phyloP scores from a whole-genome alignment of 1,140 invertebrate species.

The Amphibalanus amphitrite region DNA sequence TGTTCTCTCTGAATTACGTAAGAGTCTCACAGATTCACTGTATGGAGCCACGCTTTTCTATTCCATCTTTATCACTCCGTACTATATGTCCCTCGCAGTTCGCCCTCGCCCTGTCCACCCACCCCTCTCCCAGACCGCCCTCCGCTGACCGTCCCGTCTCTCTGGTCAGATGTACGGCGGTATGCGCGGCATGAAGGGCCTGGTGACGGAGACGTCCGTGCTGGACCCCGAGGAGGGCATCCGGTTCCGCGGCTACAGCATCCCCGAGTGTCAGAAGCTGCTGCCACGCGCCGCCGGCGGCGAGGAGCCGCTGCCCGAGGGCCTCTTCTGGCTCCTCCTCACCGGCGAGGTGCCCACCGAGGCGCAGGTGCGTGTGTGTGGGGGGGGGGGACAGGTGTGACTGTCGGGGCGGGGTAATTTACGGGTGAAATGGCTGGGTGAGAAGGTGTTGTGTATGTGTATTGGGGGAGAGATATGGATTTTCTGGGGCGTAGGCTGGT shows the following conservation, averaged over 20 bases:
- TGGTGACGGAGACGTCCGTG: conserved; percentile 89
- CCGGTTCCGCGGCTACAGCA: conserved; percentile 83
- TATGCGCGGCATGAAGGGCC: conserved; percentile 87
- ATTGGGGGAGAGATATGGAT: too few relatives aligned
- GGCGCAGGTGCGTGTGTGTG: conserved; percentile 37
- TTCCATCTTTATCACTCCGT: too few relatives aligned
- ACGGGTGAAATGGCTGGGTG: not conserved
- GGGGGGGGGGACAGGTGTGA: conserved; percentile 1
- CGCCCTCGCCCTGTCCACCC: too few relatives aligned
- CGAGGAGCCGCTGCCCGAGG: conserved; percentile 79
- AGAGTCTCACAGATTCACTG: too few relatives aligned
- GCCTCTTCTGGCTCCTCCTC: conserved; percentile 85
- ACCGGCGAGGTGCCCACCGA: conserved; percentile 81
- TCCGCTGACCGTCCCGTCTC: too few relatives aligned
- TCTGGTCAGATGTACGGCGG: conserved; percentile 75
- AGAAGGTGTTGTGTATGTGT: too few relatives aligned
- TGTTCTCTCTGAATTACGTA: too few relatives aligned
- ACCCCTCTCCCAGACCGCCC: too few relatives aligned
- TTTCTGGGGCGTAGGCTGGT: too few relatives aligned
- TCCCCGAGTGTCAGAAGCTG: conserved; percentile 82
- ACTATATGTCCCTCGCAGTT: too few relatives aligned
- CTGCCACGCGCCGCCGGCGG: conserved; percentile 74
- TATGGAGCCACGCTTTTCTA: too few relatives aligned
- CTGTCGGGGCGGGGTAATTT: not conserved
- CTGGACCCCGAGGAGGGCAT: conserved; percentile 91